phyloP scores from a whole-genome alignment of 2,888 invertebrate species.

The Tanypteryx hageni region DNA sequence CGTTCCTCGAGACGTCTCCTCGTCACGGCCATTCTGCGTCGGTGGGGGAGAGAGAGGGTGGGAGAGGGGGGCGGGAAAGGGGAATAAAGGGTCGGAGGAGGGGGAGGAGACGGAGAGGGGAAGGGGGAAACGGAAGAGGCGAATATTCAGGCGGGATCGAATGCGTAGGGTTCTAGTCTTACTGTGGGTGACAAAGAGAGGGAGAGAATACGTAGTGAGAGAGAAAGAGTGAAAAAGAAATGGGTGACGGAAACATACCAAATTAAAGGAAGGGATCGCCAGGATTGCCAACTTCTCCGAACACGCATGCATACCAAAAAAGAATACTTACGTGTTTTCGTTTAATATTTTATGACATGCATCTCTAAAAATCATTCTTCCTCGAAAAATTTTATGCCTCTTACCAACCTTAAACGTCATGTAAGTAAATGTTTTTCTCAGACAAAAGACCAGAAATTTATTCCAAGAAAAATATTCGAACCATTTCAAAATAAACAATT shows the following conservation, averaged over 20 bases:
- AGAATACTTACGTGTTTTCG: not conserved
- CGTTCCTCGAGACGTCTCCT: conserved; percentile 38
- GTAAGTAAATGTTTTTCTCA: not conserved
- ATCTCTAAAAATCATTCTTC: not conserved
- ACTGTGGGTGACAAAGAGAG: not conserved
- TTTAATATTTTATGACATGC: not conserved
- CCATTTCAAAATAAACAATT: too few relatives aligned
- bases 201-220: too few relatives aligned
- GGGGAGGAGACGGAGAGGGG: not conserved
- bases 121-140: not conserved
- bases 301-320: not conserved
- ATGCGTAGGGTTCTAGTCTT: not conserved
- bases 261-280: not conserved
- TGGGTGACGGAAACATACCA: not conserved
- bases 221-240: not conserved
- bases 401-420: not conserved
- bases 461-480: not conserved
- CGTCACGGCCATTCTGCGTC: conserved; percentile 25
- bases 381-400: not conserved
- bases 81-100: not conserved
- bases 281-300: not conserved
- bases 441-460: not conserved
- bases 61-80: not conserved
- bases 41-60: not conserved
- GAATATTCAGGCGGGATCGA: not conserved